A percentile compares a stretch with the other conserved stretches of the same genome.
These are phyloP conservation scores for Caenorhabditis sp. DNA, from an alignment of 2,888 invertebrate genomes.

Conservation along the genomic window DNA sequence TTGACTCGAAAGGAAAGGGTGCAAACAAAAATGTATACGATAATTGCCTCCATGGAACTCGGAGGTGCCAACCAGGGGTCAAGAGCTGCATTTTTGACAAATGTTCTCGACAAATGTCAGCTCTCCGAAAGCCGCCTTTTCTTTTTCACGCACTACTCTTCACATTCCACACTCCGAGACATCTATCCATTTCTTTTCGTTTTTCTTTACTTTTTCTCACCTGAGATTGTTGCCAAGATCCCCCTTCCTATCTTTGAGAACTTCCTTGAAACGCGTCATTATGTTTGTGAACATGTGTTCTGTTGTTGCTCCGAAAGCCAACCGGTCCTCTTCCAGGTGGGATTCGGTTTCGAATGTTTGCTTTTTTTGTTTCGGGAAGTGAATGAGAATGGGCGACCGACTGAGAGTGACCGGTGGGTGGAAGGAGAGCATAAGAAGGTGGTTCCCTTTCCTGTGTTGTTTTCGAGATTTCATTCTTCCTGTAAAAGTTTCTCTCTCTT, in stretches of 20 bases:
- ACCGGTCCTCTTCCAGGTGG: constrained; percentile 36
- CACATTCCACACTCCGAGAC: constrained; percentile 38
- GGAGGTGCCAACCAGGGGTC: constrained; percentile 20
- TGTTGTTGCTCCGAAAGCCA: constrained; percentile 24
- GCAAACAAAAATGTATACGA: constrained; percentile 43
- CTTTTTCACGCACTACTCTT: constrained; percentile 27
- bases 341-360: constrained; percentile 41
- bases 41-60: constrained; percentile 44
- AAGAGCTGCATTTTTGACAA: constrained; percentile 58
- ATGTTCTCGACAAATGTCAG: constrained; percentile 63
- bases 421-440: not conserved
- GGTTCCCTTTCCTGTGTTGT: not conserved
- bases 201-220: constrained; percentile 39
- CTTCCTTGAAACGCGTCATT: constrained; percentile 32
- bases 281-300: constrained; percentile 52
- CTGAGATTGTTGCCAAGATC: constrained; percentile 53
- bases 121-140: constrained; percentile 34
- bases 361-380: constrained; percentile 53
- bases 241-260: not conserved
- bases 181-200: constrained; percentile 7
- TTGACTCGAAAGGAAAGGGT: constrained; percentile 1
- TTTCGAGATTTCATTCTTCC: constrained; percentile 4
- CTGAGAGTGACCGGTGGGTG: constrained; percentile 44
- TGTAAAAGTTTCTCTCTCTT: not conserved
- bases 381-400: constrained; percentile 23